Evolutionary conservation across 2,888 invertebrate genomes (phyloP), one percentile per base, ranked within the genome.

Genomic region (Lithosia quadra): DNA sequence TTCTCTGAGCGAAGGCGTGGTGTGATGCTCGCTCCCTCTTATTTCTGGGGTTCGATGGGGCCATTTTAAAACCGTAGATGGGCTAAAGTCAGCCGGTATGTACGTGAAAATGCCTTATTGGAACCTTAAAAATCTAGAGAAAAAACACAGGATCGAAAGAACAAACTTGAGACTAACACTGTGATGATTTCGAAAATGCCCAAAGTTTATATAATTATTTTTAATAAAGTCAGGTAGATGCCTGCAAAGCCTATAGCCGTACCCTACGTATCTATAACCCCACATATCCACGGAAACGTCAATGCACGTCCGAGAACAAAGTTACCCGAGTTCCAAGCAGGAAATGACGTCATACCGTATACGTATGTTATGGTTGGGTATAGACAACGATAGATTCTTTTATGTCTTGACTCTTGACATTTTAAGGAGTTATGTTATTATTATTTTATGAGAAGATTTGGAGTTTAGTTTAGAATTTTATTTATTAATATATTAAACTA

Each of bases 241-340:
- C 57, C 28, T 9, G 10, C 33, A 57, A n/a, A 57, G 28, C 57
- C 18, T 57, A 8, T 33, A 21, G 13, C 22, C 18, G 2, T 60
- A 0, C 9, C 1, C 22, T 28, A 22, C 10, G 34, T 39, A 56
- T 33, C 33, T 36, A 60, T 28, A 57, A 43, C n/a, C 34, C n/a
- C 21, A 70, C 70, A 60, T 59, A 33, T 68, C 68, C 60, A n/a
- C 68, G 79, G 74, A 79, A 79, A 79, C 60, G 77, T 77, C 77
- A 73, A 73, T 73, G 63, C 68, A 72, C 71, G 69, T 79, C 69
- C 68, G 62, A 77, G 80, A 74, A 81, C 77, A 73, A 79, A 81
- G 79, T 79, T 81, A 76, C 53, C 57, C 58, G 81, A 34, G 71
- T 79, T 71, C 53, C 65, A 64, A 67, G 57, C 81, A 73, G 79